Base-by-base conservation (phyloP, 2,113 vertebrate genomes). In the Nanorana parkeri region DNA sequence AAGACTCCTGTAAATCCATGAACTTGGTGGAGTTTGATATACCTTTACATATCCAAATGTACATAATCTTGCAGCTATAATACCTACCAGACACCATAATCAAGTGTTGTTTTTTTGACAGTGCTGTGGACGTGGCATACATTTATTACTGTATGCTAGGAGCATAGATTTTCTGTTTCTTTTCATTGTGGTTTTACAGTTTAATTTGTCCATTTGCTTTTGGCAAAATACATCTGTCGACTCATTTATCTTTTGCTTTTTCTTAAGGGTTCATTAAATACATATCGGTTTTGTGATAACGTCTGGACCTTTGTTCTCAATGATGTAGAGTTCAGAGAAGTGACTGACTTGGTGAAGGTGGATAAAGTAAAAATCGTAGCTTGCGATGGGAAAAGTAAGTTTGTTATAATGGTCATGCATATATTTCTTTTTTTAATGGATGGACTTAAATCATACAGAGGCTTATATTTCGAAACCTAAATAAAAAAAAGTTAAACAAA, bases 311-410 rank as follows among this genome's bases (percentile, higher is more conserved):
- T 99, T 77, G 98, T 99, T 61, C 91, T 99, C 87, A 99, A 99
- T 65, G 97, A 99, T 2, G 97, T 99, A 84, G 97, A 99, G 91
- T 99, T 99, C 91, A 91, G 98, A 84, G 98, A 99, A 88, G 97
- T 99, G 80, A 99, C 97, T 5, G 98, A 99, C 83, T 94, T 99
- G 56, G 97, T 99, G 81, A 99, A 99, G 91, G 97, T 99, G 85
- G 98, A 99, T 90, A 99, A 99, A 93, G 97, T 99, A 86, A 99
- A 99, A 92, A 99, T 99, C 26, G 97, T 99, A 47, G 98, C 97
- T 47, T 99, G 98, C 86, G 98, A 99, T 84, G 98, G 98, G 83
- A 99, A 99, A 95, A 97, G 96, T 97, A 94, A 91, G 93, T 87
- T 72, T 24, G 32, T 32, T 54, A n/a, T 80, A 47, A 47, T 47